Evolutionary conservation across 2,888 invertebrate species (phyloP).

Genomic region (Nasonia oneida): DNA sequence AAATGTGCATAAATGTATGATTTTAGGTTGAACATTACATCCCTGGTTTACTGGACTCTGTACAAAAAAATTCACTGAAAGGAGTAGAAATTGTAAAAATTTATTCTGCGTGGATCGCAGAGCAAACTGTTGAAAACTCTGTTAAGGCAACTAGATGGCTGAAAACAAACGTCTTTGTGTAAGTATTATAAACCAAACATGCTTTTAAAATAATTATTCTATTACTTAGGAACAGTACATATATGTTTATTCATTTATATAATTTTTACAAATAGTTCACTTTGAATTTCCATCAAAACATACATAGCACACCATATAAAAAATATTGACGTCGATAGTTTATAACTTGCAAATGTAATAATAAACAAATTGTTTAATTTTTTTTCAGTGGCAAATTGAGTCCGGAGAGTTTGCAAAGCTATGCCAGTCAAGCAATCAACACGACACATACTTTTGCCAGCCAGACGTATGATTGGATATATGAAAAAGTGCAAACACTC

Average conservation of each 20-base stretch:
- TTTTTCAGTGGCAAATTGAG: slow-evolving; percentile 86
- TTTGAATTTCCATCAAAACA: background rate
- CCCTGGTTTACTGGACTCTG: slow-evolving; percentile 85
- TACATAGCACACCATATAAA: background rate
- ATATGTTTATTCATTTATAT: background rate
- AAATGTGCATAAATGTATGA: background rate
- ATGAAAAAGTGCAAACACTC: slow-evolving; percentile 88
- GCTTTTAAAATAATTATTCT: background rate
- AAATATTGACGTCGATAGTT: background rate
- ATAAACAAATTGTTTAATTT: slow-evolving; percentile 17
- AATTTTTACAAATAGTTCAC: background rate
- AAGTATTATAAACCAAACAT: slow-evolving; percentile 79
- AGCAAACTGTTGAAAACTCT: slow-evolving; percentile 72
- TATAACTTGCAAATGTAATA: background rate
- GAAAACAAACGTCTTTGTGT: slow-evolving; percentile 89
- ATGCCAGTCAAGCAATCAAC: slow-evolving; percentile 84
- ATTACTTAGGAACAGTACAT: background rate
- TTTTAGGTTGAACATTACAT: slow-evolving; percentile 85
- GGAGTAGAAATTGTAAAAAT: slow-evolving; percentile 70
- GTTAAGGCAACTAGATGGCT: slow-evolving; percentile 81
- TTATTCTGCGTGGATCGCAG: slow-evolving; percentile 69
- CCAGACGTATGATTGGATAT: slow-evolving; percentile 87
- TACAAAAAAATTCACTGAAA: slow-evolving; percentile 80
- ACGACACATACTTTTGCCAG: slow-evolving; percentile 85
- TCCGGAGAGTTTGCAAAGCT: slow-evolving; percentile 87